These are phyloP conservation scores for Piezodorus guildinii DNA, from an alignment of 1,140 invertebrate genomes.

Conservation along the genomic window DNA sequence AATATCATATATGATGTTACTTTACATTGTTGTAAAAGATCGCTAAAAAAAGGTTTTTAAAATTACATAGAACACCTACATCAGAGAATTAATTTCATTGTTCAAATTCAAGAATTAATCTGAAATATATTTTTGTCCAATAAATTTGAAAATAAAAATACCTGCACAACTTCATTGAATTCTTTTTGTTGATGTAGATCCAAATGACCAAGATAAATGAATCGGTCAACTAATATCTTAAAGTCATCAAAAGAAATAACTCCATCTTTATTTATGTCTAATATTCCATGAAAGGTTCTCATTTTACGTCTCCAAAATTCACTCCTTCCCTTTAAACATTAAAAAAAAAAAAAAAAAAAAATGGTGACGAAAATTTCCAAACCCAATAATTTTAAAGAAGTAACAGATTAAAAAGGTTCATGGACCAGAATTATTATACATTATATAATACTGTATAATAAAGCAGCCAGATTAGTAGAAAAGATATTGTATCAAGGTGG, in stretches of 20 bases:
- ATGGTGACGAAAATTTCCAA: background rate
- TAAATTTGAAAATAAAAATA: conserved; percentile 17
- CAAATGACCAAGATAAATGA: conserved; percentile 54
- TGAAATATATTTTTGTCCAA: background rate
- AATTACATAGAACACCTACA: no score
- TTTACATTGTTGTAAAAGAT: no score
- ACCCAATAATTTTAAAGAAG: background rate
- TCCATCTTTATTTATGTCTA: conserved; percentile 77
- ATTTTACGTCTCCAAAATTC: conserved; percentile 83
- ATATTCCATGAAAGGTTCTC: conserved; percentile 63
- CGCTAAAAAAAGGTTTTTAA: no score
- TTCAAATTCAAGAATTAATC: no score
- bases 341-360: background rate
- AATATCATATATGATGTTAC: no score
- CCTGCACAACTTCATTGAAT: conserved; percentile 28
- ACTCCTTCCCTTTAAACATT: conserved; percentile 51
- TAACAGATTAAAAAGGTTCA: background rate
- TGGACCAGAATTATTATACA: background rate
- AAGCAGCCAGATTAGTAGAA: no score
- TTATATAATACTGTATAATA: no score
- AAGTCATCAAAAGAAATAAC: conserved; percentile 70
- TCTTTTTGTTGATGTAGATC: conserved; percentile 26
- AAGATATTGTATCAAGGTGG: no score
- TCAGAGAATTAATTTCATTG: no score
- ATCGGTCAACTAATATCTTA: conserved; percentile 54